Conservation (phyloP, 2,797 vertebrate species). For the Luscinia luscinia region DNA sequence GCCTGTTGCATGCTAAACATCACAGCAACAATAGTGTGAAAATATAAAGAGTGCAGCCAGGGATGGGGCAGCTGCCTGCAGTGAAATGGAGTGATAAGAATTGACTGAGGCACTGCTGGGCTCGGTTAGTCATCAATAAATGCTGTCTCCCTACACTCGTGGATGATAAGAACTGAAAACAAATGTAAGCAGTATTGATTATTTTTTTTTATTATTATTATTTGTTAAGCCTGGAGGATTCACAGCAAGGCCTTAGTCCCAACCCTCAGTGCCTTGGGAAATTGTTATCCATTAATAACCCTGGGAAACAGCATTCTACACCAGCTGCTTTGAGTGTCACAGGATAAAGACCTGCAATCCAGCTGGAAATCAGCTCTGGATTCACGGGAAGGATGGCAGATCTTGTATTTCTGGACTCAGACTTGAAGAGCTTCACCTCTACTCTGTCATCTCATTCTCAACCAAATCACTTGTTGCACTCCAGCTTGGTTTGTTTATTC, state of each 20-base stretch:
- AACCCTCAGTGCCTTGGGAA: fast-evolving
- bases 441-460: background rate
- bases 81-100: background rate
- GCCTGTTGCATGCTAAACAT: background rate
- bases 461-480: background rate
- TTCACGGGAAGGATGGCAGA: background rate
- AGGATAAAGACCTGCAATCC: fast-evolving
- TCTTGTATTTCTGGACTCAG: background rate
- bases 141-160: background rate
- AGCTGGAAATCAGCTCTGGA: background rate
- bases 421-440: background rate
- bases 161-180: background rate
- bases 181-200: background rate
- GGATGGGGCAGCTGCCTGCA: background rate
- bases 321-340: background rate
- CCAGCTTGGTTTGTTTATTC: background rate
- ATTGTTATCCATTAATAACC: background rate
- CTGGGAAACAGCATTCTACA: background rate
- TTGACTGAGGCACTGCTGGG: background rate
- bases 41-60: background rate
- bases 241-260: background rate
- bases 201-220: background rate
- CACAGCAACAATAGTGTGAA: background rate
- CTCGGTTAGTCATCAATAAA: background rate
- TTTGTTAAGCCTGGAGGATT: background rate